A percentile compares a stretch with the other conserved stretches of the same genome.
phyloP scores from a whole-genome alignment of 2,888 invertebrate species.

The Junonia oenone region DNA sequence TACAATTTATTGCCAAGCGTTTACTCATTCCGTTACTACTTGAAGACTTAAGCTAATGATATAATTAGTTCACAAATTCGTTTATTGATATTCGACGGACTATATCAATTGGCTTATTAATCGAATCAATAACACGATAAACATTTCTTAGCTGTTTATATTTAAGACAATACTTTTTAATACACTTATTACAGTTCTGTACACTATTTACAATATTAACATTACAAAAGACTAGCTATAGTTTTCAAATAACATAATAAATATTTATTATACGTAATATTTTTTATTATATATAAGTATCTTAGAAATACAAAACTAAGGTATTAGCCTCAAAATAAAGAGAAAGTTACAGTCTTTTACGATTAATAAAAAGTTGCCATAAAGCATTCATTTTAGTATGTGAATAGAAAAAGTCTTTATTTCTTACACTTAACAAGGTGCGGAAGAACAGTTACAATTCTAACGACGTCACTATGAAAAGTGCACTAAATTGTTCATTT shows the following conservation, averaged over 20 bases:
- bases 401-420: slow-evolving; percentile 18
- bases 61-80: slow-evolving; percentile 70
- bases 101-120: slow-evolving; percentile 61
- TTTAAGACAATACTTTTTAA: slow-evolving; percentile 32
- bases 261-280: slow-evolving; percentile 36
- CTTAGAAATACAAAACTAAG: slow-evolving; percentile 12
- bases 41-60: slow-evolving; percentile 68
- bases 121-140: slow-evolving; percentile 62
- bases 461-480: slow-evolving; percentile 36
- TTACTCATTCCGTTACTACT: slow-evolving; percentile 53
- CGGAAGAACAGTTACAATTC: slow-evolving; percentile 61
- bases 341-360: slow-evolving; percentile 18
- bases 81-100: slow-evolving; percentile 72
- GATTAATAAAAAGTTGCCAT: slow-evolving; percentile 16
- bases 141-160: slow-evolving; percentile 43
- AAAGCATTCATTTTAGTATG: slow-evolving; percentile 16
- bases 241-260: slow-evolving; percentile 42
- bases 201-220: slow-evolving; percentile 42
- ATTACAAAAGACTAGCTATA: slow-evolving; percentile 68
- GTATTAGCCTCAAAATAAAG: slow-evolving; percentile 29
- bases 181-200: slow-evolving; percentile 39
- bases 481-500: slow-evolving; percentile 52
- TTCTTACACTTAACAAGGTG: slow-evolving; percentile 36
- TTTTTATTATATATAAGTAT: slow-evolving; percentile 27
- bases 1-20: slow-evolving; percentile 75